phyloP scores from a whole-genome alignment of 2,888 invertebrate genomes.

The Cerceris ruficornis region DNA sequence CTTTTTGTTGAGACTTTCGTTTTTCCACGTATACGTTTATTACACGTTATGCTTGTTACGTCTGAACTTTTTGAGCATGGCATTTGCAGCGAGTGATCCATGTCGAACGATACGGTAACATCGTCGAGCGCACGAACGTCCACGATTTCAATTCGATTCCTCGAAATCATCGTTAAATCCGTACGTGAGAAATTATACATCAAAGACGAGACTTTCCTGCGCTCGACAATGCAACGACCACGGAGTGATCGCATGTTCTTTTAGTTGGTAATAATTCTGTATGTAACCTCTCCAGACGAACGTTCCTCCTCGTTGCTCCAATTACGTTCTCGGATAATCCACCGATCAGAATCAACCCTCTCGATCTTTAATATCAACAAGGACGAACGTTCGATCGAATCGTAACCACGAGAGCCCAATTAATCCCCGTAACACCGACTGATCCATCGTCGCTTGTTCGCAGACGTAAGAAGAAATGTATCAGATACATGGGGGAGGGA shows the following conservation, averaged over 20 bases:
- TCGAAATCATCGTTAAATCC: neutral
- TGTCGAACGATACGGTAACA: constrained; percentile 57
- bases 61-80: constrained; percentile 75
- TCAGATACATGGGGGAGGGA: constrained; percentile 95
- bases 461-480: constrained; percentile 98
- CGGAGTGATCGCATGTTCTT: constrained; percentile 75
- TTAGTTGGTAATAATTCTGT: constrained; percentile 69
- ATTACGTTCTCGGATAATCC: neutral
- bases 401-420: constrained; percentile 11
- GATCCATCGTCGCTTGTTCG: constrained; percentile 73
- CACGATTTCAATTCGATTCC: neutral
- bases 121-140: constrained; percentile 41
- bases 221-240: constrained; percentile 55
- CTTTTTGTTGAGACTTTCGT: constrained; percentile 56
- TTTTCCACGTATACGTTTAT: constrained; percentile 58
- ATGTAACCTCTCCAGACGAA: constrained; percentile 56
- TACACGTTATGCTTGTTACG: constrained; percentile 72
- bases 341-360: neutral
- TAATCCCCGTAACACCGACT: constrained; percentile 17
- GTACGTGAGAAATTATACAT: neutral
- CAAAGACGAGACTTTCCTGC: constrained; percentile 40
- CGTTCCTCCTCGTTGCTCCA: constrained; percentile 21
- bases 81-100: constrained; percentile 73
- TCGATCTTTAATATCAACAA: neutral
- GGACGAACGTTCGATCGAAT: constrained; percentile 14